A percentile compares a stretch with the other conserved stretches of the same genome.
Conservation (phyloP, 2,888 invertebrate genomes). For the Polymixis lichenea region DNA sequence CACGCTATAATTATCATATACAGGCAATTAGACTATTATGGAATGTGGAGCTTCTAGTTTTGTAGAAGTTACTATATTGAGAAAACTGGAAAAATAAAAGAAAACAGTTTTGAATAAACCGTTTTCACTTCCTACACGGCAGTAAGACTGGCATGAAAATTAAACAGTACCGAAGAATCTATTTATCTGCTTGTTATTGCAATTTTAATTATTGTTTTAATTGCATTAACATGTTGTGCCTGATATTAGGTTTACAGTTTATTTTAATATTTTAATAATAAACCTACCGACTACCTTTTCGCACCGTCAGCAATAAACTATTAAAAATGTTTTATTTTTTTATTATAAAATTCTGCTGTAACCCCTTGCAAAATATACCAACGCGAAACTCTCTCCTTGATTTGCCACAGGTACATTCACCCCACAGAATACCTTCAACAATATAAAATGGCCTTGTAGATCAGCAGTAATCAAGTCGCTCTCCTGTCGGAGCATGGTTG, state of each 20-base stretch:
- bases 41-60: conserved; percentile 46
- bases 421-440: conserved; percentile 11
- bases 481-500: conserved; percentile 72
- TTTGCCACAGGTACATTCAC: not conserved
- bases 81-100: conserved; percentile 49
- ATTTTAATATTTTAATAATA: not conserved
- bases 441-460: conserved; percentile 51
- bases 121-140: conserved; percentile 11
- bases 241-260: not conserved
- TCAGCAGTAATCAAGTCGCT: conserved; percentile 61
- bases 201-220: conserved; percentile 10
- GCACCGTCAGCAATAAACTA: not conserved
- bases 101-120: not conserved
- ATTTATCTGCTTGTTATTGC: not conserved
- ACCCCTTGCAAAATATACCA: not conserved
- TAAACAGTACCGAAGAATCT: not conserved
- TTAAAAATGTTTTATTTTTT: not conserved
- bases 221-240: not conserved
- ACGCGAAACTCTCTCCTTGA: not conserved
- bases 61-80: conserved; percentile 6
- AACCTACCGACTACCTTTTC: not conserved
- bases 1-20: conserved; percentile 46
- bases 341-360: too few relatives aligned
- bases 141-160: not conserved
- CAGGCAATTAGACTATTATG: conserved; percentile 57